These are phyloP conservation scores for Hypolimnas misippus DNA, from an alignment of 2,888 invertebrate species.

Conservation along the genomic window DNA sequence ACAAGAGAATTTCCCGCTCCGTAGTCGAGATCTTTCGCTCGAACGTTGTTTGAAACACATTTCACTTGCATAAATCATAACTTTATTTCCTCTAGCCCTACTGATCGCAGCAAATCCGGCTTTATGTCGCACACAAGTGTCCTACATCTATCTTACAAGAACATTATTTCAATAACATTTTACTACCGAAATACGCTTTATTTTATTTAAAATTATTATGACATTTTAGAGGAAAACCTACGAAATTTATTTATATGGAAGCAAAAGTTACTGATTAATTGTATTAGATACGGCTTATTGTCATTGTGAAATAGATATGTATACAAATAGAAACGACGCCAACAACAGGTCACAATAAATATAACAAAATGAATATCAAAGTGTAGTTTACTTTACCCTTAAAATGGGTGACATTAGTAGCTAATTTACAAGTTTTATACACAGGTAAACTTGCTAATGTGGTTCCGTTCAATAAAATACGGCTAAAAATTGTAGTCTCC, in stretches of 20 bases:
- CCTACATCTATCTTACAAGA: conserved; percentile 36
- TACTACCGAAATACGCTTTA: conserved; percentile 6
- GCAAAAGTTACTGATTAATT: neutral
- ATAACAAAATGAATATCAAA: conserved; percentile 17
- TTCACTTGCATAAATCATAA: conserved; percentile 71
- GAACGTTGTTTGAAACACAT: conserved; percentile 59
- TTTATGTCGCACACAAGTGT: conserved; percentile 48
- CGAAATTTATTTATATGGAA: neutral
- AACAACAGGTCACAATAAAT: neutral
- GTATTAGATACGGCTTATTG: too few relatives aligned
- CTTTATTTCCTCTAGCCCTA: conserved; percentile 63
- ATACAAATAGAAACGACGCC: neutral
- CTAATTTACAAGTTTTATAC: conserved; percentile 42
- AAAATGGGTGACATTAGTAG: conserved; percentile 37
- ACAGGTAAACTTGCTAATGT: conserved; percentile 43
- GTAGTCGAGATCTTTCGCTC: conserved; percentile 49
- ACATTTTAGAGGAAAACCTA: neutral
- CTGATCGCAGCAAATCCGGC: conserved; percentile 49
- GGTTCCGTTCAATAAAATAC: conserved; percentile 44
- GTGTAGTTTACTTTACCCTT: conserved; percentile 30
- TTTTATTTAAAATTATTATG: conserved; percentile 10
- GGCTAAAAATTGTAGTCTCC: conserved; percentile 47
- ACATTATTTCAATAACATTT: conserved; percentile 26
- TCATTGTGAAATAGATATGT: neutral
- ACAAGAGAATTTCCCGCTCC: conserved; percentile 52